Conservation (phyloP, 2,888 invertebrate species). For the Urechis unicinctus region DNA sequence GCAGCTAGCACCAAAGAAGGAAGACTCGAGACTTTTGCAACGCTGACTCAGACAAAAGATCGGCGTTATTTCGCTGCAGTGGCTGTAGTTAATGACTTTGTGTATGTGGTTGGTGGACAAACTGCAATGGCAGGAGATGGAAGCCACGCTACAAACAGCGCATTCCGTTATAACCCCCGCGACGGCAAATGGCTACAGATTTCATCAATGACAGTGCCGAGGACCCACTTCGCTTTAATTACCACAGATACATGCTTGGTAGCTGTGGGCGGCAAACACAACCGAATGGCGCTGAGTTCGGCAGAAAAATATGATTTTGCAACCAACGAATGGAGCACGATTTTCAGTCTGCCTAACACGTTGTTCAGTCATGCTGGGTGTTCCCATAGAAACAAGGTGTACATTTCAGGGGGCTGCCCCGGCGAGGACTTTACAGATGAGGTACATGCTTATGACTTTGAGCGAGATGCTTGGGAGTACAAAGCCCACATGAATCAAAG, state of each 20-base stretch:
- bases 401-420: constrained; percentile 23
- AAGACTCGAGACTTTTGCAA: constrained; percentile 12
- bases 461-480: constrained; percentile 19
- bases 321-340: constrained; percentile 22
- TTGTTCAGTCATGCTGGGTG: constrained; percentile 26
- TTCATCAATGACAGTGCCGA: constrained; percentile 22
- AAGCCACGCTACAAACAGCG: constrained; percentile 24
- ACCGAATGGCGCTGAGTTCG: constrained; percentile 21
- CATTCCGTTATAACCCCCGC: constrained; percentile 22
- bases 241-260: constrained; percentile 19
- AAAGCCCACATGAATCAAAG: constrained; percentile 20
- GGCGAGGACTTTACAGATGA: constrained; percentile 26
- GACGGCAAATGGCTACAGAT: constrained; percentile 24
- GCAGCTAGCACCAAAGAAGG: constrained; percentile 14
- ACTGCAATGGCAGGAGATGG: constrained; percentile 28
- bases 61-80: constrained; percentile 23
- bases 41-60: constrained; percentile 16
- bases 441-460: constrained; percentile 21
- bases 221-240: constrained; percentile 24
- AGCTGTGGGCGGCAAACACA: constrained; percentile 25
- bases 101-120: constrained; percentile 24
- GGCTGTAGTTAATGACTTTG: constrained; percentile 23
- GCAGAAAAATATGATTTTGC: constrained; percentile 24
- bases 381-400: constrained; percentile 20
- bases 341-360: constrained; percentile 19